Evolutionary conservation across 1,140 invertebrate genomes (phyloP).

Genomic region (Adelges cooleyi): DNA sequence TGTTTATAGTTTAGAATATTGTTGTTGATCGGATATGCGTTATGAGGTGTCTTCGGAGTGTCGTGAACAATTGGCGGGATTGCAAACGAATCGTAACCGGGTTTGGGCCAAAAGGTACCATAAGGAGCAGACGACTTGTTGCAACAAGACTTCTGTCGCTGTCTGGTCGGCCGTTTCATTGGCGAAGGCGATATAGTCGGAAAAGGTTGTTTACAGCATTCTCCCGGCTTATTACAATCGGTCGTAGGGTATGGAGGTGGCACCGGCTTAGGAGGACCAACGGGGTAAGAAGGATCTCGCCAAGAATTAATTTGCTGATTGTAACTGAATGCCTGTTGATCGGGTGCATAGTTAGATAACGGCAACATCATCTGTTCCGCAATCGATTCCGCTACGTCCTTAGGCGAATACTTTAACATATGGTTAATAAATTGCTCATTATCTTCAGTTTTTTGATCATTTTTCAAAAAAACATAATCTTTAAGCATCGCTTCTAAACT

Average conservation of each 20-base stretch:
- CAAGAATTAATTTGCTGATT: background rate
- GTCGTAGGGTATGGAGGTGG: background rate
- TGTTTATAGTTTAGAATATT: too few relatives aligned
- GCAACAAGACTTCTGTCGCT: background rate
- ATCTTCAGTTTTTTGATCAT: background rate
- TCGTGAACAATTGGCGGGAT: background rate
- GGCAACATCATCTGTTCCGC: background rate
- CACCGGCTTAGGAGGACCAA: background rate
- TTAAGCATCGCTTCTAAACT: too few relatives aligned
- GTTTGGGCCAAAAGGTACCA: background rate
- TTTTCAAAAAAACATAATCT: too few relatives aligned
- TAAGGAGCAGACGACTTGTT: background rate
- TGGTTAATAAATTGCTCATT: background rate
- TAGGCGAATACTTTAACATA: background rate
- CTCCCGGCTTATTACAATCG: background rate
- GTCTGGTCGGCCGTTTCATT: too few relatives aligned
- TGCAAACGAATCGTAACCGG: background rate
- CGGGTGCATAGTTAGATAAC: background rate
- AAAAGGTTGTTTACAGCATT: background rate
- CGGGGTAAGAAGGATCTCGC: background rate
- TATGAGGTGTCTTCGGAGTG: too few relatives aligned
- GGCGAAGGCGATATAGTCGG: background rate
- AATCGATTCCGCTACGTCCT: background rate
- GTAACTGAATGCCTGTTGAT: background rate
- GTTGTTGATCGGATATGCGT: too few relatives aligned